A percentile compares a stretch with the other conserved stretches of the same genome.
Evolutionary conservation across 2,113 vertebrate species (phyloP).

Genomic region (Caranx melampygus): DNA sequence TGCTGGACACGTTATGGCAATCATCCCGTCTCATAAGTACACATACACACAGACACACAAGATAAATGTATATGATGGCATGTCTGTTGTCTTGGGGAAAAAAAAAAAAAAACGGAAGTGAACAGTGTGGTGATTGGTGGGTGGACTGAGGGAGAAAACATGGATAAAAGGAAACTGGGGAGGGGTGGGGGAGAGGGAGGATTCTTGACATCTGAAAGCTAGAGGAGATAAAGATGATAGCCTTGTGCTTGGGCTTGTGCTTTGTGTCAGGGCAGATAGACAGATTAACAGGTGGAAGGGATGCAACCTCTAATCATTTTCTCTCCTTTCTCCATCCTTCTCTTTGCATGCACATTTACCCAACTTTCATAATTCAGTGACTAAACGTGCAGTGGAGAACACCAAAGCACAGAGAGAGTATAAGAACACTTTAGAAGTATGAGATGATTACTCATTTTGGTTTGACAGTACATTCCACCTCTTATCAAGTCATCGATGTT

Average conservation of each 20-base stretch:
- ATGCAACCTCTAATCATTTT: not conserved
- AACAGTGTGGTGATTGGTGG: conserved; percentile 19
- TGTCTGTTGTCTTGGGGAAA: not conserved
- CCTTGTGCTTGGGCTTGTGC: not conserved
- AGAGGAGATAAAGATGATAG: conserved; percentile 23
- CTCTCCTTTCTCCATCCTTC: not conserved
- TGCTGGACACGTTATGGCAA: conserved; percentile 9
- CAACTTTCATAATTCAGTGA: not conserved
- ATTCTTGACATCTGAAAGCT: not conserved
- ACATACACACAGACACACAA: not conserved
- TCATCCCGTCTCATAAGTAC: not conserved
- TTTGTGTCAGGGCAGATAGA: not conserved
- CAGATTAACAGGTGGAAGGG: conserved; percentile 1
- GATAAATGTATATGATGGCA: conserved; percentile 25
- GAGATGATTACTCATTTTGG: not conserved
- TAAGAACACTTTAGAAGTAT: not conserved
- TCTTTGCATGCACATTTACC: not conserved
- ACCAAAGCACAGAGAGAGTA: not conserved
- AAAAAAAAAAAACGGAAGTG: conserved; percentile 6
- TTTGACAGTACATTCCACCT: not conserved
- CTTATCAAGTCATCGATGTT: not conserved
- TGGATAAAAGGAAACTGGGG: not conserved
- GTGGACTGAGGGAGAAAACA: not conserved
- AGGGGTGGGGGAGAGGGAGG: not conserved
- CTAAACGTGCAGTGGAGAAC: not conserved